Conservation (phyloP, 2,113 vertebrate genomes). For the Aptenodytes forsteri region DNA sequence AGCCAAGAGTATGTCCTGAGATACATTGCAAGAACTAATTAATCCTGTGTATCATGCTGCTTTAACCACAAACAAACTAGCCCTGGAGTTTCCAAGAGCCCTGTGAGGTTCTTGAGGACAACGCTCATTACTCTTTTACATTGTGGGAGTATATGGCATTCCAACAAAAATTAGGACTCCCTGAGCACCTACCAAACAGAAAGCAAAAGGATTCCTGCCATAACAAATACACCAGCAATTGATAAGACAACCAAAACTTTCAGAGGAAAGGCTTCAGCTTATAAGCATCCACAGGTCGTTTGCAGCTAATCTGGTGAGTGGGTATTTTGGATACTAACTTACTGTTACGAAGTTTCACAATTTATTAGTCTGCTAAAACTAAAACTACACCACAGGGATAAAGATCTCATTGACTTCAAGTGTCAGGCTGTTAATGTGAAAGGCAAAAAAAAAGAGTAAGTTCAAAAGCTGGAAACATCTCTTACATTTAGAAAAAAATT, state of each 20-base stretch:
- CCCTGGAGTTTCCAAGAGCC: background rate
- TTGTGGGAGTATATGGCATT: background rate
- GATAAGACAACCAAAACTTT: background rate
- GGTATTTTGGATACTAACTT: background rate
- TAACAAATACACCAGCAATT: background rate
- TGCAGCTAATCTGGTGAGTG: background rate
- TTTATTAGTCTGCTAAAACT: background rate
- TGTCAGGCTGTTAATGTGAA: background rate
- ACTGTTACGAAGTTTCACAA: background rate
- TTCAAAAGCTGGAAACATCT: background rate
- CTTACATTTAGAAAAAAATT: background rate
- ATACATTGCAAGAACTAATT: background rate
- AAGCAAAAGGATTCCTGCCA: background rate
- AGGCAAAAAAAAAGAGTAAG: background rate
- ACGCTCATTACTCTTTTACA: background rate
- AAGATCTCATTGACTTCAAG: background rate
- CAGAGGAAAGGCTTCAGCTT: background rate
- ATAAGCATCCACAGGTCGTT: background rate
- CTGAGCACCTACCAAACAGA: background rate
- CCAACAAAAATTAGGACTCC: background rate
- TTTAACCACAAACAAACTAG: background rate
- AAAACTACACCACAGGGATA: background rate
- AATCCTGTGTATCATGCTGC: background rate
- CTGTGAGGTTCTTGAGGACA: background rate
- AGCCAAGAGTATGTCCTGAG: background rate